Base-by-base conservation (phyloP, 2,113 vertebrate genomes). In the Carassius gibelio region DNA sequence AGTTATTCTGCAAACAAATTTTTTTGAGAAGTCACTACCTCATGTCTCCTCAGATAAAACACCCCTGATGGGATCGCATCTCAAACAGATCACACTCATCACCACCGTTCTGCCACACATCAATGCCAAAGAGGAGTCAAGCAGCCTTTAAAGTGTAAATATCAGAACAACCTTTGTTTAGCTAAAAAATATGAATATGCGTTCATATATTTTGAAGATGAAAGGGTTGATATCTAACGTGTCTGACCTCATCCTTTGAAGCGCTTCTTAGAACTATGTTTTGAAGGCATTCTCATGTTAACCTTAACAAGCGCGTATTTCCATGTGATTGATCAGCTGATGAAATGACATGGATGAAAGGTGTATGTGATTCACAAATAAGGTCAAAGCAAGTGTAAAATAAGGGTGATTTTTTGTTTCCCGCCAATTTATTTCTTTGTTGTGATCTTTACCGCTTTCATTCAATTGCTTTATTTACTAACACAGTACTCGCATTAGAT, bases 281-380 rank as follows among this genome's bases (percentile, higher is more conserved):
- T 88, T 89, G 83, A 90, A 89, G 87, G 79, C 84, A 90, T 87
- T 87, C 64, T 85, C n/a, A 91, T 90, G 72, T 52, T 77, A 88
- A 85, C 21, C 10, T 82, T 21, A 76, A 82, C 36, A 82, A 45
- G 26, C 17, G 3, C 72, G 81, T 3, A 84, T 77, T 86, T 87
- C 84, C 45, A 81, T 90, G 64, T 83, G 84, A 87, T 81, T 72
- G 48, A 82, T 81, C 62, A 68, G 62, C 23, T 62, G 68, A 82
- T 87, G 0, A 4, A 19, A 48, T 17, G 42, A 78, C 26, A 55
- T 13, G 7, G 15, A 75, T 59, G 48, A 83, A 86, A 76, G 81
- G 19, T 8, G 6, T 82, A 38, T 72, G 57, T 8, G 4, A 26
- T 66, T n/a, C 6, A 72, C 36, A 55, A 30, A 34, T 55, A 69